Evolutionary conservation across 1,140 invertebrate genomes (phyloP), one percentile per base, ranked within the genome.

Genomic region (Magallana angulata): DNA sequence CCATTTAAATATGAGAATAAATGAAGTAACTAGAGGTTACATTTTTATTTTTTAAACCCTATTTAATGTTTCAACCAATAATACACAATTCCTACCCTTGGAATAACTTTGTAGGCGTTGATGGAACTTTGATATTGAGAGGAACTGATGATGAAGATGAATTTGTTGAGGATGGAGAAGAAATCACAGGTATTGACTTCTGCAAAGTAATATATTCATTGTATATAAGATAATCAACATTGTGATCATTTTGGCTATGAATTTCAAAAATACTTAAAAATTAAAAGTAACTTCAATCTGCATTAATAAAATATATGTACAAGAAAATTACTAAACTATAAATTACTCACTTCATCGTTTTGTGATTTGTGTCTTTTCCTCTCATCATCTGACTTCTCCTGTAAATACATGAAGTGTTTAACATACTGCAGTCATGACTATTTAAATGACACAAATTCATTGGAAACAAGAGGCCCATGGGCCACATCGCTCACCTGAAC

Each of bases 331-430:
- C 36, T 48, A 48, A 5, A 48, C 36, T 48, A 14, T 14, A 64
- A 64, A 64, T 16, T 64, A 87, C 88, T 89, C 82, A 92, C 91
- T 82, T 91, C 91, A 81, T 93, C 92, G 87, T 91, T 90, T 90
- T 92, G 89, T 85, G 92, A 92, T 90, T 92, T 94, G 86, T 94
- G 92, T 90, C 92, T 91, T 90, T 94, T 93, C 89, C 92, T 93
- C 16, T 93, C 93, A 87, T 94, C 93, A 84, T 94, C 92, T 85
- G 85, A 85, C 82, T 93, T 93, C 71, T 94, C 94, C 94, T 93
- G 84, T 88, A 68, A 48, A 48, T 48, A 48, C 36, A 48, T 48
- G 36, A 48, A 48, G 36, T 48, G 2, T 48, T 48, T 48, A 24
- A 2, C 36, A 48, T 5, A 48, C 2, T 48, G 36, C 36, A 48